A percentile compares a stretch with the other conserved stretches of the same genome.
These are phyloP conservation scores for Sorex fumeus DNA, from an alignment of 2,113 vertebrate species.

Conservation along the genomic window DNA sequence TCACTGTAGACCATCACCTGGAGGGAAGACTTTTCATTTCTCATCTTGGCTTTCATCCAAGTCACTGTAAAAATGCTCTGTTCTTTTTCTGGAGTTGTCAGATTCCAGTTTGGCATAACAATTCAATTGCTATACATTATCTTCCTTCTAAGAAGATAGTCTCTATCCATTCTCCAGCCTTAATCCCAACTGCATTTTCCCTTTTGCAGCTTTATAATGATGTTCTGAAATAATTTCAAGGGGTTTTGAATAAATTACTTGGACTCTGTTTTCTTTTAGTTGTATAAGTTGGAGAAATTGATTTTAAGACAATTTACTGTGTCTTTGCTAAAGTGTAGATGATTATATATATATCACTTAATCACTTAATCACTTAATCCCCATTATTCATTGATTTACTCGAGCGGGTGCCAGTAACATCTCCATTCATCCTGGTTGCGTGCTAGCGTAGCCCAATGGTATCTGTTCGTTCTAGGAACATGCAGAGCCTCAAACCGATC, in stretches of 20 bases:
- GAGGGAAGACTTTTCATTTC: background rate
- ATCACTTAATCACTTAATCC: too few relatives aligned
- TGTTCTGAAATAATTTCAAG: constrained; percentile 30
- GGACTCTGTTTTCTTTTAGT: background rate
- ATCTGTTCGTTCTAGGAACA: too few relatives aligned
- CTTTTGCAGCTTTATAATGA: background rate
- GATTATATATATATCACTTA: too few relatives aligned
- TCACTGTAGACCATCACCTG: accelerated
- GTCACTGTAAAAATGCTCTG: background rate
- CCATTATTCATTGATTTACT: too few relatives aligned
- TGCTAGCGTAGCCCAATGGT: too few relatives aligned
- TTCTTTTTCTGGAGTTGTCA: background rate
- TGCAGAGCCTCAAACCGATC: too few relatives aligned
- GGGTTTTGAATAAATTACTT: background rate
- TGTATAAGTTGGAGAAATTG: background rate
- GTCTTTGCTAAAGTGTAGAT: background rate
- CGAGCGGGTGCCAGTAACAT: too few relatives aligned
- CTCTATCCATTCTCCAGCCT: background rate
- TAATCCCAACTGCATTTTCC: background rate
- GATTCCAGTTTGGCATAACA: background rate
- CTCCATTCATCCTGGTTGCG: too few relatives aligned
- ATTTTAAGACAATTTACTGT: background rate
- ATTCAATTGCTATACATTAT: background rate
- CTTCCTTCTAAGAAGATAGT: background rate
- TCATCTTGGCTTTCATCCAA: background rate